A percentile compares a stretch with the other conserved stretches of the same genome.
Conservation (phyloP, 2,888 invertebrate species). For the Ellobium chinense region DNA sequence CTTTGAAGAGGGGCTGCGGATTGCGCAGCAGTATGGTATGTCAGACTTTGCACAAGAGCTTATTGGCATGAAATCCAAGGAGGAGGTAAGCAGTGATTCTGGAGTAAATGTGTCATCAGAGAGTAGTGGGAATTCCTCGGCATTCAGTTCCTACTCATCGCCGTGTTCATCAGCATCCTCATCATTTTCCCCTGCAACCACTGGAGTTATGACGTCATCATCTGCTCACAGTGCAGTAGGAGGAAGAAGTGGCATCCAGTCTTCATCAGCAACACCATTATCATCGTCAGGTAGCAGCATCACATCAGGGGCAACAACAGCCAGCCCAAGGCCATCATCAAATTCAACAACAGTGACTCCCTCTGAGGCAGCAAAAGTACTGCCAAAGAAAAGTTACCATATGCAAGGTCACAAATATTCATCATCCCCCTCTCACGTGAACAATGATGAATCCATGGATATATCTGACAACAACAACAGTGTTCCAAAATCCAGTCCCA, state of each 20-base stretch:
- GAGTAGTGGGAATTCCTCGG: not conserved
- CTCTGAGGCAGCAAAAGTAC: no score
- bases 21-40: slow-evolving; percentile 78
- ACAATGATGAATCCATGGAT: not conserved
- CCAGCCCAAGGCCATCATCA: not conserved
- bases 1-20: slow-evolving; percentile 80
- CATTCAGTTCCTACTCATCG: not conserved
- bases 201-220: not conserved
- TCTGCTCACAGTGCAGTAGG: not conserved
- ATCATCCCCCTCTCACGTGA: not conserved
- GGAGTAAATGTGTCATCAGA: not conserved
- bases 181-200: not conserved
- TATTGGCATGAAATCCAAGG: slow-evolving; percentile 29
- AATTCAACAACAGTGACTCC: not conserved
- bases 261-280: not conserved
- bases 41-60: slow-evolving; percentile 75
- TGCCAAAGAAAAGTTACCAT: not conserved
- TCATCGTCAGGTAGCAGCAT: not conserved
- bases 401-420: not conserved
- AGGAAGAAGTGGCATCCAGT: no score
- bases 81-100: slow-evolving; percentile 5
- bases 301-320: not conserved
- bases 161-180: not conserved
- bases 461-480: not conserved
- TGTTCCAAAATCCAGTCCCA: not conserved